phyloP scores from a whole-genome alignment of 2,113 vertebrate species.

The Semnornis frantzii region DNA sequence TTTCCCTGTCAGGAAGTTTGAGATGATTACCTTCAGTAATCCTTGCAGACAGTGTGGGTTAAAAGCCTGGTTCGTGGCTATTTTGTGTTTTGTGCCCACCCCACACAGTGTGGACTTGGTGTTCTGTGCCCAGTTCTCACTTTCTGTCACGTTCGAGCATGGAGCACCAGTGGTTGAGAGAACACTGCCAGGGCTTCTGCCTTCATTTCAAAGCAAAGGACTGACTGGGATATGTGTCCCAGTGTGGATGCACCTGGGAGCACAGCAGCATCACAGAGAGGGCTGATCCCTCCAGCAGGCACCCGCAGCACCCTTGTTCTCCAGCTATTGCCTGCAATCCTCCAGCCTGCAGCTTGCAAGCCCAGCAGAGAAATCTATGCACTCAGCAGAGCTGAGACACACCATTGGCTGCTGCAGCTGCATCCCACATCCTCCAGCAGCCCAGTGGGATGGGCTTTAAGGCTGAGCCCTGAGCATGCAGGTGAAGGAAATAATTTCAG shows the following conservation, averaged over 20 bases:
- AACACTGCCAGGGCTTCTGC: neutral
- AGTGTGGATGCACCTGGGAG: neutral
- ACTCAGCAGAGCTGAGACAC: neutral
- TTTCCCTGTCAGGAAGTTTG: neutral
- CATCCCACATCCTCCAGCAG: neutral
- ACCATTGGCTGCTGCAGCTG: neutral
- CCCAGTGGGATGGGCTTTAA: neutral
- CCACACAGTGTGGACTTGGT: neutral
- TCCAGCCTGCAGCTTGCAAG: neutral
- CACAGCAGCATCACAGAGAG: accelerated
- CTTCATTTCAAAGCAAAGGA: neutral
- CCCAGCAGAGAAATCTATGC: neutral
- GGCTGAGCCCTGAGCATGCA: neutral
- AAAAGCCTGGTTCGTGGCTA: neutral
- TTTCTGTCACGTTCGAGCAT: neutral
- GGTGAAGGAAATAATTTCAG: neutral
- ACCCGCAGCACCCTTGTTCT: neutral
- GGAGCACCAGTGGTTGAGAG: neutral
- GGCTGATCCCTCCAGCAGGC: neutral
- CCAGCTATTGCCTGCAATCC: neutral
- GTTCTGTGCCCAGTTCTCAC: neutral
- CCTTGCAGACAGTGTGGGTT: neutral
- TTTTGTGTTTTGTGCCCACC: neutral
- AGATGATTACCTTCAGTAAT: neutral
- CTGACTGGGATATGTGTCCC: neutral